Base-by-base conservation (phyloP, 2,113 vertebrate genomes). In the Pterocles gutturalis region DNA sequence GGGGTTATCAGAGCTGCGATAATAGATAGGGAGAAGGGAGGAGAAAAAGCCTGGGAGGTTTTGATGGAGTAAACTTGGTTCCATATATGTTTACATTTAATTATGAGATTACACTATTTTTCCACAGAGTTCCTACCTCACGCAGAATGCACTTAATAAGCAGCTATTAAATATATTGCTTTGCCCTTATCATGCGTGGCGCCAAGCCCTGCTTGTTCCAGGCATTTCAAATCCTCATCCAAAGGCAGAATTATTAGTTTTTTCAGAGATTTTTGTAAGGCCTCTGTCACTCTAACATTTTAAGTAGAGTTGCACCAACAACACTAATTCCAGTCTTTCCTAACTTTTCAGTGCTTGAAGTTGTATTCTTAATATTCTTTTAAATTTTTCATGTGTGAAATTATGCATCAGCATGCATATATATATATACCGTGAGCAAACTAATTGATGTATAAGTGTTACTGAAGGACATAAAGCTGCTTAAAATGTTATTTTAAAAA, bases 81-180 rank as follows among this genome's bases (percentile, higher is more conserved):
- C 75, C 19, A 86, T 16, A 10, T 79, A 34, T 90, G 60, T 96
- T 96, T 95, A 77, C 58, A 77, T 93, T 90, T 96, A 90, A 90
- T 95, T 93, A 83, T 70, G 60, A 92, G 76, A 93, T 95, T 83
- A 90, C 83, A 69, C 79, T 86, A 19, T 89, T 95, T 96, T 96
- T 92, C 86, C 95, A 77, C 34, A 83, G 72, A 83, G 88, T 95
- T 96, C 79, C 90, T 96, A 90, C 89, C 93, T 95, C 93, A 86
- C 0, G 11, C 91, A 90, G 83, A 83, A 93, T 95, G 49, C 67
- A 77, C 22, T 86, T 96, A 96, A 95, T 90, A 76, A 96, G 62
- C 85, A 93, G 83, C 83, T 96, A 78, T 96, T 96, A 96, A 95
- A 88, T 90, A 66, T 66, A 70, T 90, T 92, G 83, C 71, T 77